phyloP scores from a whole-genome alignment of 2,113 vertebrate species.

The Melierax canorus region DNA sequence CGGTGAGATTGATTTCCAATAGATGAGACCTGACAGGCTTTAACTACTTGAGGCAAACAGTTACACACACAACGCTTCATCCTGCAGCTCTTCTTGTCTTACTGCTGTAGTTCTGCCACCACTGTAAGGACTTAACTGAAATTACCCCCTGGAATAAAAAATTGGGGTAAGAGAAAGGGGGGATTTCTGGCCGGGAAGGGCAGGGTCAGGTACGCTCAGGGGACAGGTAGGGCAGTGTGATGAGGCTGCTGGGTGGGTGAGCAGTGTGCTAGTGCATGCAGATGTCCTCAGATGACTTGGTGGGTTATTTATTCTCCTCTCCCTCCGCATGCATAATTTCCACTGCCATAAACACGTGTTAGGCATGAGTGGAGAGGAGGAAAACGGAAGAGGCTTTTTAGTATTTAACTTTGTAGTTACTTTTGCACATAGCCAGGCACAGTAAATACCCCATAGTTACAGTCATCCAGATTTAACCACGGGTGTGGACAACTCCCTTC shows the following conservation, averaged over 20 bases:
- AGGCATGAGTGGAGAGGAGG: not conserved
- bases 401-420: not conserved
- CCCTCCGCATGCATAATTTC: not conserved
- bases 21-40: not conserved
- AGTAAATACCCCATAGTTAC: not conserved
- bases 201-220: not conserved
- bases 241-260: not conserved
- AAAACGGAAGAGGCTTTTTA: not conserved
- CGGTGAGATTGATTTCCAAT: not conserved
- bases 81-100: not conserved
- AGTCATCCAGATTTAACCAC: not conserved
- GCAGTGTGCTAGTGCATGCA: not conserved
- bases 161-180: no score
- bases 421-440: not conserved
- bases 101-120: not conserved
- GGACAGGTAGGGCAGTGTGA: not conserved
- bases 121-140: not conserved
- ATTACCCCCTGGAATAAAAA: not conserved
- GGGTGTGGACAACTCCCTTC: constrained; percentile 2
- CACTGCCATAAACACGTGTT: not conserved
- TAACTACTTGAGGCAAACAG: not conserved
- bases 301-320: constrained; percentile 34
- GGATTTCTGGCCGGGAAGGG: not conserved
- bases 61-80: not conserved
- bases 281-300: not conserved